Evolutionary conservation across 2,888 invertebrate species (phyloP).

Genomic region (Mycogona germanica): DNA sequence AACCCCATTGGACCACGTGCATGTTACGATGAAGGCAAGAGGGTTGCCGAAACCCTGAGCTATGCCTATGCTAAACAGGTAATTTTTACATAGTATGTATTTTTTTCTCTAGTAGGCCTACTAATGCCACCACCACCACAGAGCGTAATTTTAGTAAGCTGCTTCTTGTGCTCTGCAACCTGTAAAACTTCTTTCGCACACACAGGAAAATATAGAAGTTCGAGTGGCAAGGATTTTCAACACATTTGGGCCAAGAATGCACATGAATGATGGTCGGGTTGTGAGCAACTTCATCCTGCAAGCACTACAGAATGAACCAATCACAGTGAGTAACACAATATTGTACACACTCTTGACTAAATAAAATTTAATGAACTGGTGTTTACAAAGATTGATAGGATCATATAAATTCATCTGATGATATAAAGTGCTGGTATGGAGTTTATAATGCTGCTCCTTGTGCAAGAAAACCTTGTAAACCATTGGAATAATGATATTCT

Average conservation of each 20-base stretch:
- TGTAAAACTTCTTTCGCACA: neutral
- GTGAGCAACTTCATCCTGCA: conserved; percentile 98
- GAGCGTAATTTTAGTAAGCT: too few relatives aligned
- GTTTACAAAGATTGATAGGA: too few relatives aligned
- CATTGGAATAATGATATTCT: too few relatives aligned
- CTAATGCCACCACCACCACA: too few relatives aligned
- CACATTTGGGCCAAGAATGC: conserved; percentile 98
- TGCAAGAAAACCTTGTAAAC: too few relatives aligned
- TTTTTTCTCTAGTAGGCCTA: neutral
- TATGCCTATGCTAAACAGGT: conserved; percentile 89
- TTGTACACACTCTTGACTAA: neutral
- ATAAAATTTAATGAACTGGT: too few relatives aligned
- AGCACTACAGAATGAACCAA: conserved; percentile 83
- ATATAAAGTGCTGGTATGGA: too few relatives aligned
- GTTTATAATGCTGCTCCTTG: too few relatives aligned
- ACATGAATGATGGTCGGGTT: conserved; percentile 95
- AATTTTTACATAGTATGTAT: neutral
- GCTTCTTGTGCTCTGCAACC: too few relatives aligned
- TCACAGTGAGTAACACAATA: conserved; percentile 47
- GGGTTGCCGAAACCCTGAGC: conserved; percentile 89
- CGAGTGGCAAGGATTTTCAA: conserved; percentile 97
- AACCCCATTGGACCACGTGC: conserved; percentile 95
- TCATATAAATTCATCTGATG: too few relatives aligned
- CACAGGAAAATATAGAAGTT: conserved; percentile 79
- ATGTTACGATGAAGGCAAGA: conserved; percentile 99